A percentile compares a stretch with the other conserved stretches of the same genome.
phyloP scores from a whole-genome alignment of 2,113 vertebrate genomes.

The Oreochromis aureus region DNA sequence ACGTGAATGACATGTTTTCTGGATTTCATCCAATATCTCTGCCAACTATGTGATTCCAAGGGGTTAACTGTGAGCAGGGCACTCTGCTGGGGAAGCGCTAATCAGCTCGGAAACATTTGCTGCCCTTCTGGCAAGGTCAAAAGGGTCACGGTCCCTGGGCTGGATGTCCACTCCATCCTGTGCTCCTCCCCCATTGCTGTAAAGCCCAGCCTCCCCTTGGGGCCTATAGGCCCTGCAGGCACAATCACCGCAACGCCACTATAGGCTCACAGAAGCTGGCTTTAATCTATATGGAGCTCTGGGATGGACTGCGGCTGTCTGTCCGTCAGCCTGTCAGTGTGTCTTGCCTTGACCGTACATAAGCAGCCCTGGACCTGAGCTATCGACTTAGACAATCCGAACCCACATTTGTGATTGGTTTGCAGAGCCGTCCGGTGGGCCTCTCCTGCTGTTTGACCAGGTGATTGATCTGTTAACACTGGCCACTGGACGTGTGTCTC shows the following conservation, averaged over 20 bases:
- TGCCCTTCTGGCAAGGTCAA: constrained; percentile 80
- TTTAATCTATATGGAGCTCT: constrained; percentile 61
- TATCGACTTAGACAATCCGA: constrained; percentile 42
- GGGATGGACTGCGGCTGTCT: constrained; percentile 59
- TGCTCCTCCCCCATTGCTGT: constrained; percentile 33
- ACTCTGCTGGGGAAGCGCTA: constrained; percentile 63
- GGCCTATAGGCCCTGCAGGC: constrained; percentile 66
- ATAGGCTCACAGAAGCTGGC: constrained; percentile 54
- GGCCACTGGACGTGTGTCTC: constrained; percentile 62
- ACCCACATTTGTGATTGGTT: constrained; percentile 49
- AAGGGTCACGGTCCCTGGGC: constrained; percentile 70
- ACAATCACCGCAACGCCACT: constrained; percentile 57
- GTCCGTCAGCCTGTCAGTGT: constrained; percentile 53
- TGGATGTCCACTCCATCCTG: constrained; percentile 69
- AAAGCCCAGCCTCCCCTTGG: constrained; percentile 47
- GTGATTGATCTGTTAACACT: constrained; percentile 71
- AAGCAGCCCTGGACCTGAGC: constrained; percentile 31
- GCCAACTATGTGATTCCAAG: constrained; percentile 24
- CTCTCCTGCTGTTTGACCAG: constrained; percentile 63
- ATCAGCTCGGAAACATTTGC: constrained; percentile 78
- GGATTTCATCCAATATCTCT: background rate
- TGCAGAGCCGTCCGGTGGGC: constrained; percentile 14
- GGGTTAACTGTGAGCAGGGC: constrained; percentile 45
- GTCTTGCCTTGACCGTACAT: constrained; percentile 49
- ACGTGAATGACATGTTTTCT: constrained; percentile 14